A percentile compares a stretch with the other conserved stretches of the same genome.
phyloP scores from a whole-genome alignment of 2,888 invertebrate genomes.

The Drosophila borealis region DNA sequence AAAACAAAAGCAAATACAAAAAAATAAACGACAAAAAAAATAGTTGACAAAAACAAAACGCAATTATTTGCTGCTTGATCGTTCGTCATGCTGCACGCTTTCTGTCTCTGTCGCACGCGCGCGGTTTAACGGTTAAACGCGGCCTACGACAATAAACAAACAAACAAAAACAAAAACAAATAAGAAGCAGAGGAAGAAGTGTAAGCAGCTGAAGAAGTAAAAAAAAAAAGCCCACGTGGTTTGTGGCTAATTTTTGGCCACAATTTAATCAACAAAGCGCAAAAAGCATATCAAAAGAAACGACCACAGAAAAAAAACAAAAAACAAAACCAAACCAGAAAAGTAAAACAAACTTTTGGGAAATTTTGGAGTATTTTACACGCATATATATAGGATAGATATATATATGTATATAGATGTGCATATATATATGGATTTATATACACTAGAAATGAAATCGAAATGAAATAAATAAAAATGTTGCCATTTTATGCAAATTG shows the following conservation, averaged over 20 bases:
- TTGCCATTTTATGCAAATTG: constrained; percentile 48
- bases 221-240: constrained; percentile 29
- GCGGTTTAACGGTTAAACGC: constrained; percentile 42
- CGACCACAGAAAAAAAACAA: constrained; percentile 33
- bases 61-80: constrained; percentile 21
- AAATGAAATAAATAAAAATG: constrained; percentile 39
- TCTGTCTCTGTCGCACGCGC: constrained; percentile 31
- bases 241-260: constrained; percentile 26
- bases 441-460: constrained; percentile 15
- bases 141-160: constrained; percentile 61
- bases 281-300: constrained; percentile 47
- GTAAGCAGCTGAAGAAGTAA: constrained; percentile 5
- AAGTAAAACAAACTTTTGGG: constrained; percentile 1
- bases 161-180: constrained; percentile 28
- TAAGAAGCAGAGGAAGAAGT: constrained; percentile 16
- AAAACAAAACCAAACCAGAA: constrained; percentile 14
- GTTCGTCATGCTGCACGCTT: constrained; percentile 35
- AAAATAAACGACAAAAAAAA: constrained; percentile 11
- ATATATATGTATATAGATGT: constrained; percentile 15
- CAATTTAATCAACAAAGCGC: constrained; percentile 30
- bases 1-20: constrained; percentile 8
- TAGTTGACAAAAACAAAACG: constrained; percentile 5
- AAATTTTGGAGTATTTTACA: constrained; percentile 42
- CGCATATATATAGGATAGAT: constrained; percentile 3
- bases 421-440: background rate